Conservation (phyloP, 37 sponge, comb jelly and placozoan genomes). For the Hormiphora californensis region DNA sequence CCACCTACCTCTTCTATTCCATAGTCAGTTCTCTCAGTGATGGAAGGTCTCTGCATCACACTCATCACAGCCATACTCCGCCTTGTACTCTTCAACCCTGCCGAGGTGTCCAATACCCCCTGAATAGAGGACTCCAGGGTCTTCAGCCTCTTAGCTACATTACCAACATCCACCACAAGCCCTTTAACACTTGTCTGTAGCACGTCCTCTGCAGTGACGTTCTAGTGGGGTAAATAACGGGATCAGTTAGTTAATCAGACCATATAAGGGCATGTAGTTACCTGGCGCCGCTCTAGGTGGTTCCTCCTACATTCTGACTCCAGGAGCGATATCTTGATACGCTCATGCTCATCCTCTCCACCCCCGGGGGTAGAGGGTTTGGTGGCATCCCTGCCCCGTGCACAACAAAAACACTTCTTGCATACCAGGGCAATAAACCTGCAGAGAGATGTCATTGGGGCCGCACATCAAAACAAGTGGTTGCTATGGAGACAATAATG, state of each 20-base stretch:
- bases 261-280: no score
- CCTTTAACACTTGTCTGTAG: neutral
- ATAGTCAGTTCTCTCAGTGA: no score
- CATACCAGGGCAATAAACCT: neutral
- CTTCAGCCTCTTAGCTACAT: neutral
- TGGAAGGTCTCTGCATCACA: no score
- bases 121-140: neutral
- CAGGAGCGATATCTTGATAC: neutral
- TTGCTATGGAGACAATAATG: neutral
- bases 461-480: no score
- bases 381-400: neutral
- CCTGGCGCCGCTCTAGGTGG: neutral
- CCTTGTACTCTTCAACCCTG: neutral
- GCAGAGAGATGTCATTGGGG: no score
- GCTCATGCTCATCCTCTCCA: neutral
- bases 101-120: neutral
- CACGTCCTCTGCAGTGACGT: neutral
- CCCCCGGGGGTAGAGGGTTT: neutral
- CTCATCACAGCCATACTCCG: no score
- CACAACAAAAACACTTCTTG: neutral
- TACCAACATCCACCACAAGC: neutral
- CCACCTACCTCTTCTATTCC: no score
- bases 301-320: constrained; percentile 21
- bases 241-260: no score
- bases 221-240: neutral